phyloP scores from a whole-genome alignment of 2,888 invertebrate genomes.

The Sphaerophoria taeniata region DNA sequence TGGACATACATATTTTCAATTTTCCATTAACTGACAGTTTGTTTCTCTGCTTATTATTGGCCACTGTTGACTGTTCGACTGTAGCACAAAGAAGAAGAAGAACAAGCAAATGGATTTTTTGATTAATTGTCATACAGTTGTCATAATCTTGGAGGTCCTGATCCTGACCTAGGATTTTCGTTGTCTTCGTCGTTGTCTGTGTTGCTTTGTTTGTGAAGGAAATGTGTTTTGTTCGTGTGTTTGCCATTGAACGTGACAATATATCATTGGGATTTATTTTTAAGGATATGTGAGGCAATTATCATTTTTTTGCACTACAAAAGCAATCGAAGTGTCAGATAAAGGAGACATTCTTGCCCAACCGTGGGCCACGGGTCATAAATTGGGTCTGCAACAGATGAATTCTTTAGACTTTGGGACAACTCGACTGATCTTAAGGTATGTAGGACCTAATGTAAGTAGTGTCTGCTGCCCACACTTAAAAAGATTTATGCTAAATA shows the following conservation, averaged over 20 bases:
- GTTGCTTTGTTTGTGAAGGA: neutral
- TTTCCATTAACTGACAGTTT: slow-evolving; percentile 61
- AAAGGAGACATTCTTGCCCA: slow-evolving; percentile 60
- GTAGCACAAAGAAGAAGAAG: neutral
- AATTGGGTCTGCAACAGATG: slow-evolving; percentile 52
- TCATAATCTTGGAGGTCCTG: slow-evolving; percentile 70
- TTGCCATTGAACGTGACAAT: slow-evolving; percentile 59
- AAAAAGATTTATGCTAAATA: slow-evolving; percentile 62
- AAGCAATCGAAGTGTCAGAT: slow-evolving; percentile 68
- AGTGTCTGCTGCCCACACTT: slow-evolving; percentile 62
- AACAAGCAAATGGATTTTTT: slow-evolving; percentile 45
- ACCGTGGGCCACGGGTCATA: slow-evolving; percentile 51
- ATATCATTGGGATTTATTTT: slow-evolving; percentile 73
- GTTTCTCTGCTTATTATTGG: slow-evolving; percentile 18
- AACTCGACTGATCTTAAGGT: slow-evolving; percentile 29
- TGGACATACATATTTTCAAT: slow-evolving; percentile 73
- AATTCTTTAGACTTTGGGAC: slow-evolving; percentile 46
- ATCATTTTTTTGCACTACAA: slow-evolving; percentile 64
- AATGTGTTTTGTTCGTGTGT: slow-evolving; percentile 46
- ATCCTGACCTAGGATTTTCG: slow-evolving; percentile 61
- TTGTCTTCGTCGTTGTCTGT: slow-evolving; percentile 1
- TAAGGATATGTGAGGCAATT: slow-evolving; percentile 68
- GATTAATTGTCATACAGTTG: slow-evolving; percentile 73
- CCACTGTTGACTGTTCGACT: neutral
- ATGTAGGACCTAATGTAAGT: neutral